phyloP scores from a whole-genome alignment of 2,113 vertebrate species.

The Pluvianellus socialis region DNA sequence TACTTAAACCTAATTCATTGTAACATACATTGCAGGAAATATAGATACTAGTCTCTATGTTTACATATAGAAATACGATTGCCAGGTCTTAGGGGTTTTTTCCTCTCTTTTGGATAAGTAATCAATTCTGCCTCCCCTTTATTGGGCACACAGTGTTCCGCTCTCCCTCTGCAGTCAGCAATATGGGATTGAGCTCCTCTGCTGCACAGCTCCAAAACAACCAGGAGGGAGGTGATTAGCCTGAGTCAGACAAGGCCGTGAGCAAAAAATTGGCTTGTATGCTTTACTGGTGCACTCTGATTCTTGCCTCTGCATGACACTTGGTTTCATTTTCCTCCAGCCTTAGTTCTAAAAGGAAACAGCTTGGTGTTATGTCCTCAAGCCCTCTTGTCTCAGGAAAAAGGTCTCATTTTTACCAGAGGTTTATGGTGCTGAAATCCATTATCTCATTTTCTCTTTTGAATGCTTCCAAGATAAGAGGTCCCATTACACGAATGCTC shows the following conservation, averaged over 20 bases:
- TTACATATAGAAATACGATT: not conserved
- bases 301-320: not conserved
- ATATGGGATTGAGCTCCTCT: not conserved
- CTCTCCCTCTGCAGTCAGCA: not conserved
- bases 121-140: not conserved
- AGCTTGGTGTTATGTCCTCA: not conserved
- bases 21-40: not conserved
- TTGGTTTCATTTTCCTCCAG: not conserved
- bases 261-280: not conserved
- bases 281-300: not conserved
- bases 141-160: accelerated
- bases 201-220: not conserved
- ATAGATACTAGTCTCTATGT: not conserved
- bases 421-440: not conserved
- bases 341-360: not conserved
- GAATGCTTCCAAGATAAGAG: not conserved
- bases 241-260: not conserved
- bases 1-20: not conserved
- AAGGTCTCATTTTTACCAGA: not conserved
- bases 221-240: not conserved
- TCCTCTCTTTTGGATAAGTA: not conserved
- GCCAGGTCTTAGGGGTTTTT: accelerated
- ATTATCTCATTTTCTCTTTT: not conserved
- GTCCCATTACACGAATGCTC: not conserved
- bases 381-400: not conserved